These are phyloP conservation scores for Dallia pectoralis DNA, from an alignment of 2,797 vertebrate genomes.

Conservation along the genomic window DNA sequence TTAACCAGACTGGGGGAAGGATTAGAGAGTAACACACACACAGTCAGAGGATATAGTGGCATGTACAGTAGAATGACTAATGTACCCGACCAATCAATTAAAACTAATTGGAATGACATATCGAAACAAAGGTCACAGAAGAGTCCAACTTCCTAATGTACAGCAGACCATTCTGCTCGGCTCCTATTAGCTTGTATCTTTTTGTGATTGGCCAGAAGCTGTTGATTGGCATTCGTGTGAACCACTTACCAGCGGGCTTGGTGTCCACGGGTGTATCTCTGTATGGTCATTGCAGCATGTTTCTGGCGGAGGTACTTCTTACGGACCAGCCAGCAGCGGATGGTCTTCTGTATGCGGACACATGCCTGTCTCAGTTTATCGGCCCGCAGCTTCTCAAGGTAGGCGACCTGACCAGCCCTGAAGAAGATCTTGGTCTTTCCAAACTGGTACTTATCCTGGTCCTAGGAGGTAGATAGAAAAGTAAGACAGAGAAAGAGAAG, in stretches of 20 bases:
- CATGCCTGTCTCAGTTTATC: constrained; percentile 94
- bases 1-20: constrained; percentile 77
- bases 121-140: not conserved
- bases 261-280: constrained; percentile 91
- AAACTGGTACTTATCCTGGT: constrained; percentile 99
- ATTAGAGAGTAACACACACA: not conserved
- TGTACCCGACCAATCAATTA: not conserved
- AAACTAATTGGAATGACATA: not conserved
- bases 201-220: not conserved
- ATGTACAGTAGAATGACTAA: not conserved
- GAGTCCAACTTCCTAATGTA: not conserved
- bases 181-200: not conserved
- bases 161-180: not conserved
- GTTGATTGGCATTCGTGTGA: not conserved
- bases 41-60: not conserved
- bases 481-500: no score
- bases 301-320: constrained; percentile 93
- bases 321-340: constrained; percentile 92
- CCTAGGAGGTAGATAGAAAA: constrained; percentile 72
- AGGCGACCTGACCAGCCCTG: constrained; percentile 96
- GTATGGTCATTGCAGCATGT: constrained; percentile 86
- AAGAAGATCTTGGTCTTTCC: constrained; percentile 99
- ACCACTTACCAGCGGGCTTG: constrained; percentile 91
- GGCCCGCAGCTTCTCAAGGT: constrained; percentile 93
- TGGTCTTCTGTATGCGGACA: constrained; percentile 97